Conservation (phyloP, 2,113 vertebrate genomes). For the Cryptotis parvus region DNA sequence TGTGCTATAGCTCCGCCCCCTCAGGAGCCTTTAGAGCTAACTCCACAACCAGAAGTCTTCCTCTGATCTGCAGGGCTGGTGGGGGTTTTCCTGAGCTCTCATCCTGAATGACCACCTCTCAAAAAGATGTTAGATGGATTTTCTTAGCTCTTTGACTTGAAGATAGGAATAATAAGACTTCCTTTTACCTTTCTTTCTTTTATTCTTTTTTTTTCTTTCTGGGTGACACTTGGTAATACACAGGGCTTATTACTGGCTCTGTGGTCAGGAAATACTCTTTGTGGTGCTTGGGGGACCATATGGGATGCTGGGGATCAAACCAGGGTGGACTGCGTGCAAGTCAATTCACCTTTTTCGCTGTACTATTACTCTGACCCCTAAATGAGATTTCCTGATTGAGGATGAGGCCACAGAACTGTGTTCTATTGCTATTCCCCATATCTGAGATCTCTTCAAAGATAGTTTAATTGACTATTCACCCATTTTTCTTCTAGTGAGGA, state of each 20-base stretch:
- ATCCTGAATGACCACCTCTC: neutral
- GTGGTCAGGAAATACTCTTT: no score
- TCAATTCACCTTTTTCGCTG: no score
- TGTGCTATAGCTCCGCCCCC: no score
- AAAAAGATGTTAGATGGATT: neutral
- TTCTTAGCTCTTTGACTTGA: constrained; percentile 16
- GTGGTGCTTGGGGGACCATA: no score
- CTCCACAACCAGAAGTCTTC: neutral
- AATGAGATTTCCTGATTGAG: constrained; percentile 20
- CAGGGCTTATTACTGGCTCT: no score
- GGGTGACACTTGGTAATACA: no score
- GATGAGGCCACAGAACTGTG: neutral
- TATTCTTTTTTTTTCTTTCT: no score
- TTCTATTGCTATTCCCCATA: neutral
- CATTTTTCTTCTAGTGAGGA: constrained; percentile 16
- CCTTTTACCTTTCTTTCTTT: no score
- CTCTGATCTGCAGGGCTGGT: neutral
- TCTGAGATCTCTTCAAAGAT: neutral
- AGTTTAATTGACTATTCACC: neutral
- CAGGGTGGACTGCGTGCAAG: no score
- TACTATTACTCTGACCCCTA: no score
- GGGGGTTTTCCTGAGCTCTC: neutral
- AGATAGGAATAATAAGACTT: neutral
- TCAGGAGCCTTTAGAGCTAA: neutral
- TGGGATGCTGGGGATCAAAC: no score